A percentile compares a stretch with the other conserved stretches of the same genome.
Evolutionary conservation across 2,888 invertebrate genomes (phyloP).

Genomic region (Temnothorax ravouxi): DNA sequence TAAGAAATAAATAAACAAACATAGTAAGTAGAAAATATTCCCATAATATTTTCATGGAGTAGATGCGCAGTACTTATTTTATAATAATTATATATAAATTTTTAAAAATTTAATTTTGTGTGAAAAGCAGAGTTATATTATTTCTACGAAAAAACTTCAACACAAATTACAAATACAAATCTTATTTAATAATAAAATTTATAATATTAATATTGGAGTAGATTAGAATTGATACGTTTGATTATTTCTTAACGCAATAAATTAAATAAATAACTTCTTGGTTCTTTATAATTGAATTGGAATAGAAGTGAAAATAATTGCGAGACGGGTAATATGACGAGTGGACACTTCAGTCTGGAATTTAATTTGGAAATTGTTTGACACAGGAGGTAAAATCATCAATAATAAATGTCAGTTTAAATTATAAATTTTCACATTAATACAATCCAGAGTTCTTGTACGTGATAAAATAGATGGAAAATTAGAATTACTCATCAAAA

Average conservation of each 20-base stretch:
- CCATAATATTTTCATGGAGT: too few species aligned
- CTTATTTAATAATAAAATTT: background rate
- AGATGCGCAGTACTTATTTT: too few species aligned
- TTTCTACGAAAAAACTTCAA: too few species aligned
- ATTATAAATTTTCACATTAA: conserved; percentile 6
- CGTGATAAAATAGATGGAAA: conserved; percentile 4
- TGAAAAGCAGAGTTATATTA: too few species aligned
- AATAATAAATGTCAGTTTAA: conserved; percentile 15
- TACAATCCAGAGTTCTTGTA: background rate
- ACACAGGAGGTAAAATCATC: background rate
- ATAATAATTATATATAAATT: too few species aligned
- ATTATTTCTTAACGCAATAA: background rate
- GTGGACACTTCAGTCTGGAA: background rate
- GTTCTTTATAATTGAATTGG: background rate
- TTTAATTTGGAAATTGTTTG: conserved; percentile 25
- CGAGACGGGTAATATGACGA: background rate
- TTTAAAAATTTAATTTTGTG: too few species aligned
- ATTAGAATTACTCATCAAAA: conserved; percentile 1
- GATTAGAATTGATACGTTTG: background rate
- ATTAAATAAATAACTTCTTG: background rate
- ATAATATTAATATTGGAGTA: background rate
- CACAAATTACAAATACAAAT: background rate
- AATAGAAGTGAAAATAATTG: background rate
- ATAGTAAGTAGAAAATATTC: too few species aligned
- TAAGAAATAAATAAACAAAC: too few species aligned